phyloP scores from a whole-genome alignment of 2,888 invertebrate genomes.

The Folsomia candida region DNA sequence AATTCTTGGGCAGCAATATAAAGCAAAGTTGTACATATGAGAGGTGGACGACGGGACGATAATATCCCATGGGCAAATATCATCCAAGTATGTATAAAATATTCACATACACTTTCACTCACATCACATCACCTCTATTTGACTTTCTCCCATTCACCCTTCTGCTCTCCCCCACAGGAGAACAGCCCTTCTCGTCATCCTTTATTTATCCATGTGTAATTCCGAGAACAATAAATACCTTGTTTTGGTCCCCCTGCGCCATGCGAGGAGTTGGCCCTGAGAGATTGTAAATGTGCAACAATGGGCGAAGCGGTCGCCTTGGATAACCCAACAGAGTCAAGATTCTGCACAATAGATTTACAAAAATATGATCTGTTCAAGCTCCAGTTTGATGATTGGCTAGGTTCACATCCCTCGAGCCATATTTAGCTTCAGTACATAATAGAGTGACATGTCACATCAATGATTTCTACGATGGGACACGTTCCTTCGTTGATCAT shows the following conservation, averaged over 20 bases:
- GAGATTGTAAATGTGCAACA: not conserved
- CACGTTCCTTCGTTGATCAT: too few relatives aligned
- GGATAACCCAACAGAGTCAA: not conserved
- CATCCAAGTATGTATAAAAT: not conserved
- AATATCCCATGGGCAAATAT: not conserved
- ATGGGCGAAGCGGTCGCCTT: not conserved
- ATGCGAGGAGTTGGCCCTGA: not conserved
- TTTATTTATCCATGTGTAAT: conserved; percentile 11
- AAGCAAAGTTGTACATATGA: not conserved
- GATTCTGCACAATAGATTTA: not conserved
- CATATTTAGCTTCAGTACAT: too few relatives aligned
- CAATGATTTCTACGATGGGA: too few relatives aligned
- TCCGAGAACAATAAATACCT: conserved; percentile 7
- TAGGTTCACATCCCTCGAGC: not conserved
- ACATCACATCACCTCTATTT: not conserved
- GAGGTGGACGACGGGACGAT: too few relatives aligned
- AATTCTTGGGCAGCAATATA: too few relatives aligned
- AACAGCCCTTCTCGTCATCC: conserved; percentile 8
- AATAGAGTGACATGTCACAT: too few relatives aligned
- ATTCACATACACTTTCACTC: not conserved
- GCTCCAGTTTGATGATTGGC: not conserved
- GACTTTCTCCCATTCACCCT: not conserved
- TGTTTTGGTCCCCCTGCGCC: not conserved
- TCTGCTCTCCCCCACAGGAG: not conserved
- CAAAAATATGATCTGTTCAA: not conserved